These are phyloP conservation scores for Mormyrus hasselquistii DNA, from an alignment of 2,797 vertebrate genomes.

Conservation along the genomic window DNA sequence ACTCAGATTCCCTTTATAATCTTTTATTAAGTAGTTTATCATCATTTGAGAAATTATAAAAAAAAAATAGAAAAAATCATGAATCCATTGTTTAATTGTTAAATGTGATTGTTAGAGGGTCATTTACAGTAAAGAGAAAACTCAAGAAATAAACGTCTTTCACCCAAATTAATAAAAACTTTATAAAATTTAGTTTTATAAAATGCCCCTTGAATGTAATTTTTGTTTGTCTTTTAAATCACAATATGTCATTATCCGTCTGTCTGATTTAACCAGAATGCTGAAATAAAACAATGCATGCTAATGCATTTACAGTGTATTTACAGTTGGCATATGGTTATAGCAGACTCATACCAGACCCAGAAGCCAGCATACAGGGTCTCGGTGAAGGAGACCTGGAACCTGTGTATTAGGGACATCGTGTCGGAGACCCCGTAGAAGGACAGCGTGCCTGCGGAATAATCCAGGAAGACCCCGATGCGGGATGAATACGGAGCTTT, in stretches of 20 bases:
- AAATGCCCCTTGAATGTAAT: background rate
- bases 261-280: background rate
- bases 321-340: conserved; percentile 56
- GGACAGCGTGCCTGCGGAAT: conserved; percentile 58
- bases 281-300: background rate
- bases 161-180: background rate
- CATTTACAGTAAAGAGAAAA: background rate
- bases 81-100: background rate
- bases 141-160: background rate
- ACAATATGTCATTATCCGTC: background rate
- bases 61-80: background rate
- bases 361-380: conserved; percentile 71
- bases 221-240: background rate
- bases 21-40: background rate
- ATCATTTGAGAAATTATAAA: background rate
- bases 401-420: conserved; percentile 72
- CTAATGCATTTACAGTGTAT: background rate
- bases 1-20: background rate
- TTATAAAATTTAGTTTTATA: background rate
- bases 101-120: background rate
- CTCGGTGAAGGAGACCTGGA: conserved; percentile 65
- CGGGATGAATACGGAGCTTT: conserved; percentile 63
- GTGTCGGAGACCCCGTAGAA: conserved; percentile 64
- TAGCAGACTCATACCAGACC: conserved; percentile 71
- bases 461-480: conserved; percentile 72